Percentiles rank a stretch among this genome's conserved stretches.
Conservation (phyloP, 1,140 invertebrate species). For the Armadillidium nasatum region DNA sequence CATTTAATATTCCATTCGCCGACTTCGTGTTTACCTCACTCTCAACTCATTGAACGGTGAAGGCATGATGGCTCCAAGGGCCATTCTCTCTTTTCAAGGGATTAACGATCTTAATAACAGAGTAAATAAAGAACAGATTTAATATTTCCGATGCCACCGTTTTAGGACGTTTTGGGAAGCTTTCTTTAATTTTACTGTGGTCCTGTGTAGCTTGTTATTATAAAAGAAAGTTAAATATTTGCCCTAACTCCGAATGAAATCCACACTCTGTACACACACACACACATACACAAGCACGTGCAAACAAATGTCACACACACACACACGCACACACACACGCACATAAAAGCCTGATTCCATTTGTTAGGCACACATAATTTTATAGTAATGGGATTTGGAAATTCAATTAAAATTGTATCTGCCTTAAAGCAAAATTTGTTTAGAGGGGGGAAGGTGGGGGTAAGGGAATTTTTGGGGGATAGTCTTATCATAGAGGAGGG, state of each 20-base stretch:
- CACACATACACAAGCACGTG: too few species aligned
- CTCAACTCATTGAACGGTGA: slow-evolving; percentile 42
- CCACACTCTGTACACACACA: slow-evolving; percentile 41
- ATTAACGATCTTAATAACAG: too few species aligned
- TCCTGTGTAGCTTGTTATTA: slow-evolving; percentile 41
- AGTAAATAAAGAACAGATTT: too few species aligned
- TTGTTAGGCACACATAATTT: slow-evolving; percentile 41
- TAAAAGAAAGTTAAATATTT: slow-evolving; percentile 43
- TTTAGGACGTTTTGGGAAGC: slow-evolving; percentile 20
- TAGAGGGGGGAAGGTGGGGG: not conserved
- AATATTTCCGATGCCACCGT: not conserved
- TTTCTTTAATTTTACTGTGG: slow-evolving; percentile 33
- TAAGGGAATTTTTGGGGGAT: too few species aligned
- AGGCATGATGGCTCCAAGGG: too few species aligned
- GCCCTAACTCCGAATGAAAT: slow-evolving; percentile 37
- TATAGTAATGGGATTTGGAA: slow-evolving; percentile 42
- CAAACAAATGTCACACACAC: too few species aligned
- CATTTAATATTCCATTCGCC: slow-evolving; percentile 42
- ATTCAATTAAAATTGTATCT: slow-evolving; percentile 43
- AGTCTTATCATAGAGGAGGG: too few species aligned
- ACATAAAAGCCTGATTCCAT: slow-evolving; percentile 35
- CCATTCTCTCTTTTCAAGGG: too few species aligned
- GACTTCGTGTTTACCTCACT: slow-evolving; percentile 40
- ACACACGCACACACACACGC: too few species aligned
- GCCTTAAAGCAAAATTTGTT: slow-evolving; percentile 30